Evolutionary conservation across 1,140 invertebrate species (phyloP).

Genomic region (Antheraea pernyi): DNA sequence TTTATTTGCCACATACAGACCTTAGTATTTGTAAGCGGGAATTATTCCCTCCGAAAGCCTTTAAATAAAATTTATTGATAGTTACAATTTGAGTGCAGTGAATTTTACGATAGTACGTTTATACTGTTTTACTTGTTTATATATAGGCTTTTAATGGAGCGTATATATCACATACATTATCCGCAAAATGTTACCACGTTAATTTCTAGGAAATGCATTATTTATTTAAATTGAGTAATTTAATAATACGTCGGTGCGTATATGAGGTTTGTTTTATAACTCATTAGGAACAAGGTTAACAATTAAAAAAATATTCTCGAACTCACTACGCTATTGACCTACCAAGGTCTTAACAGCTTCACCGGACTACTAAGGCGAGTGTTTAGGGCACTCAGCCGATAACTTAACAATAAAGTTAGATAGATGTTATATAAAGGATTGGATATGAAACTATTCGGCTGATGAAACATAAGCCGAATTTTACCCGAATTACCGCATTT

Average conservation of each 20-base stretch:
- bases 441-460: too few species aligned
- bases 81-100: constrained; percentile 68
- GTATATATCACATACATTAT: constrained; percentile 60
- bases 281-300: neutral
- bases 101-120: constrained; percentile 64
- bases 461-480: too few species aligned
- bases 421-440: too few species aligned
- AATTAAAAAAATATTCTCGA: too few species aligned
- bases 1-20: neutral
- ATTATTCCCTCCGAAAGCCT: constrained; percentile 38
- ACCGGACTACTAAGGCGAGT: too few species aligned
- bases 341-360: too few species aligned
- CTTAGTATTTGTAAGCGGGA: neutral
- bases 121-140: constrained; percentile 72
- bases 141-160: constrained; percentile 68
- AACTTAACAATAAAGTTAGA: neutral
- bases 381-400: too few species aligned
- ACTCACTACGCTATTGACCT: too few species aligned
- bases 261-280: neutral
- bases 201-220: constrained; percentile 32
- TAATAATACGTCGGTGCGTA: neutral
- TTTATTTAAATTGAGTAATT: constrained; percentile 20
- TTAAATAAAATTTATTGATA: constrained; percentile 62
- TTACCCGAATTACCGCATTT: too few species aligned
- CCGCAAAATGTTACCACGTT: constrained; percentile 55